phyloP scores from a whole-genome alignment of 1,140 invertebrate species.

The Phymastichus coffea region DNA sequence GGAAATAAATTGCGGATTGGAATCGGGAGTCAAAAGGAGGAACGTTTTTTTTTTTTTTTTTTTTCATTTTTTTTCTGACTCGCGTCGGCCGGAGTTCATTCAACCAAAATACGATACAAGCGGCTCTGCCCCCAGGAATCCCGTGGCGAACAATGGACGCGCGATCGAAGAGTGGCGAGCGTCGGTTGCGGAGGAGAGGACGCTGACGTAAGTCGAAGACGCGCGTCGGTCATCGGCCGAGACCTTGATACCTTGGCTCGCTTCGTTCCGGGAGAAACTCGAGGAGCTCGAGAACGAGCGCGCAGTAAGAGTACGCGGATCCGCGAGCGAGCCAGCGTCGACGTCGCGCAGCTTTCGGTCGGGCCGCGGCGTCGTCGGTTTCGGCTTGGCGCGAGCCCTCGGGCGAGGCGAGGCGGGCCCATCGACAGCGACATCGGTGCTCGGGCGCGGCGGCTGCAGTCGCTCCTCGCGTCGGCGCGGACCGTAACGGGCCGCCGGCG shows the following conservation, averaged over 20 bases:
- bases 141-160: not conserved
- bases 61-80: no score
- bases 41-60: not conserved
- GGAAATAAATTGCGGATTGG: no score
- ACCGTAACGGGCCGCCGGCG: not conserved
- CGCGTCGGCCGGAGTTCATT: no score
- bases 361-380: not conserved
- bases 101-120: not conserved
- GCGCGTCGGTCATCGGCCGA: conserved; percentile 28
- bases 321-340: no score
- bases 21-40: not conserved
- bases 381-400: no score
- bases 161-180: not conserved
- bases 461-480: not conserved
- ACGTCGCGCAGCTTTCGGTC: not conserved
- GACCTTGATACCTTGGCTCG: conserved; percentile 25
- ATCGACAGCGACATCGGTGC: no score
- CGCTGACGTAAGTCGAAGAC: no score
- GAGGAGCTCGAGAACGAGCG: not conserved
- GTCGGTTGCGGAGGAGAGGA: not conserved
- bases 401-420: no score
- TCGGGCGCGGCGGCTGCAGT: no score
- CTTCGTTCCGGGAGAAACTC: conserved; percentile 22
- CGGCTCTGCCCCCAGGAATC: not conserved
- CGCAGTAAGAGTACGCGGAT: not conserved